A percentile compares a stretch with the other conserved stretches of the same genome.
phyloP scores from a whole-genome alignment of 2,113 vertebrate species.

The Tringa solitaria region DNA sequence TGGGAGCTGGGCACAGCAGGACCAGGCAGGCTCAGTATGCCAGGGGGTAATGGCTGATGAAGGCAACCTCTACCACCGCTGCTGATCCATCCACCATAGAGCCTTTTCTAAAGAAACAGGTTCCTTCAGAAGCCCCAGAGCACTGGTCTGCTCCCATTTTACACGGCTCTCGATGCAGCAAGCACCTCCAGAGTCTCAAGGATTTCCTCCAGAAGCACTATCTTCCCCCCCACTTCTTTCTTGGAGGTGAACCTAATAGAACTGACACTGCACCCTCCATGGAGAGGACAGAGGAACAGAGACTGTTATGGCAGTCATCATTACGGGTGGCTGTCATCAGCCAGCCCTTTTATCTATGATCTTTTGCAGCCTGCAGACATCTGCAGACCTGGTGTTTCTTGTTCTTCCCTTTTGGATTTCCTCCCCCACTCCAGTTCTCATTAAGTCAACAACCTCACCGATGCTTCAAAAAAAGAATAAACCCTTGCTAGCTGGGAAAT shows the following conservation, averaged over 20 bases:
- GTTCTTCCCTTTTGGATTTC: not conserved
- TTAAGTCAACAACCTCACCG: not conserved
- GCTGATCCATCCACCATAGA: accelerated
- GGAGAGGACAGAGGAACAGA: accelerated
- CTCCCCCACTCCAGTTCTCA: not conserved
- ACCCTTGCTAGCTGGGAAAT: not conserved
- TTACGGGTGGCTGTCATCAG: not conserved
- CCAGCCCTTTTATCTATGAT: not conserved
- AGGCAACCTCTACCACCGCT: not conserved
- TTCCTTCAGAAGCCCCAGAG: accelerated
- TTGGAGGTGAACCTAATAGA: not conserved
- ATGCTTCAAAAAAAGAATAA: not conserved
- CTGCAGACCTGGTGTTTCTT: not conserved
- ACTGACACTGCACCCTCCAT: accelerated
- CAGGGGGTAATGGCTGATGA: not conserved
- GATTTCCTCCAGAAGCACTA: not conserved
- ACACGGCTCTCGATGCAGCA: accelerated
- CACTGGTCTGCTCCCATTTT: not conserved
- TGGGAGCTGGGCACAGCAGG: not conserved
- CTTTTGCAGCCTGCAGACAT: not conserved
- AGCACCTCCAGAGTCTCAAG: not conserved
- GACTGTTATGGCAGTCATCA: not conserved
- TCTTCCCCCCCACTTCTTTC: not conserved
- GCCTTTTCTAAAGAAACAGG: not conserved
- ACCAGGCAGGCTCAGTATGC: not conserved